A percentile compares a stretch with the other conserved stretches of the same genome.
These are phyloP conservation scores for Amblyjoppa proteus DNA, from an alignment of 2,888 invertebrate genomes.

Conservation along the genomic window DNA sequence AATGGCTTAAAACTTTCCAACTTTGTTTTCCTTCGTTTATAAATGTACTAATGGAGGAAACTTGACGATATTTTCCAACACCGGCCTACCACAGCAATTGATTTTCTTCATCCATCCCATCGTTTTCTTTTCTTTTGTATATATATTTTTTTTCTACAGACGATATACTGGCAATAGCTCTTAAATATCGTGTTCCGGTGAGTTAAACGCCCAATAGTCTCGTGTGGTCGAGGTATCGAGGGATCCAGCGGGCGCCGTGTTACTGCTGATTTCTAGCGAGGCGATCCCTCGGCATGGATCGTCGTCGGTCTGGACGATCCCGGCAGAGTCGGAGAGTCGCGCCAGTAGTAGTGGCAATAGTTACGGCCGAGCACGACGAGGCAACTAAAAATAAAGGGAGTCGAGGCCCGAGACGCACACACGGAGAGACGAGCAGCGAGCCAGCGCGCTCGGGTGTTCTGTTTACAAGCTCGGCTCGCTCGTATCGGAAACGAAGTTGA, in stretches of 20 bases:
- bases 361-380: slow-evolving; percentile 46
- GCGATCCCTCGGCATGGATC: slow-evolving; percentile 36
- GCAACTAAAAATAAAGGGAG: slow-evolving; percentile 70
- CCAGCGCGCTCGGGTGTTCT: slow-evolving; percentile 50
- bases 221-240: slow-evolving; percentile 1
- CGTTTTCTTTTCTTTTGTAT: background rate
- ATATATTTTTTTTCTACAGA: background rate
- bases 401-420: background rate
- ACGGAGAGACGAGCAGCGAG: background rate
- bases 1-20: too few species aligned
- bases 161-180: background rate
- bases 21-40: background rate
- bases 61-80: background rate
- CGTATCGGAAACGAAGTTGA: slow-evolving; percentile 31
- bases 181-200: background rate
- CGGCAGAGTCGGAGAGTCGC: background rate
- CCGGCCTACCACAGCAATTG: slow-evolving; percentile 68
- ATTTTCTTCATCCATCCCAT: slow-evolving; percentile 72
- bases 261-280: slow-evolving; percentile 52
- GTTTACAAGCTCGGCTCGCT: slow-evolving; percentile 60
- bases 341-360: slow-evolving; percentile 44
- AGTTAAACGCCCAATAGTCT: background rate
- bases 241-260: slow-evolving; percentile 41
- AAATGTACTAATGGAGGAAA: background rate
- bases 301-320: slow-evolving; percentile 36